Conservation (phyloP, 2,888 invertebrate genomes). For the Lissocephala sabroskyi region DNA sequence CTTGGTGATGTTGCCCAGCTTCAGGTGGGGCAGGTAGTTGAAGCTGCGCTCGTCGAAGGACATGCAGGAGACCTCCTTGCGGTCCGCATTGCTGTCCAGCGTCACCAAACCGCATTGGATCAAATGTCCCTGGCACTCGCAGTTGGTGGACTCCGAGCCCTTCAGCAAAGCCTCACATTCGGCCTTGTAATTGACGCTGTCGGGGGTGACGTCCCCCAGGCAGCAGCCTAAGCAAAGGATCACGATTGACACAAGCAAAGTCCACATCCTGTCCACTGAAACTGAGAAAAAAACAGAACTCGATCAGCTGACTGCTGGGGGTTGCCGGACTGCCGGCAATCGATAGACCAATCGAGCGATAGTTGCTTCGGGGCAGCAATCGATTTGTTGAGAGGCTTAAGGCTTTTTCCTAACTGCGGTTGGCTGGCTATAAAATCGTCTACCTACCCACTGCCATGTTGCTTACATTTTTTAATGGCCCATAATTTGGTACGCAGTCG, state of each 20-base stretch:
- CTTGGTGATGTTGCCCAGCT: constrained; percentile 31
- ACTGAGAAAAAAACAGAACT: too few relatives aligned
- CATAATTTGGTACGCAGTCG: constrained; percentile 33
- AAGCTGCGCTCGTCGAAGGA: constrained; percentile 46
- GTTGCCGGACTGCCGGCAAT: too few relatives aligned
- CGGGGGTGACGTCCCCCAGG: constrained; percentile 3
- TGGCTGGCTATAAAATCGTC: too few relatives aligned
- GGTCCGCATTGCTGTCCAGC: constrained; percentile 29
- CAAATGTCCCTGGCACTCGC: constrained; percentile 45
- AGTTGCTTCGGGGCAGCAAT: too few relatives aligned
- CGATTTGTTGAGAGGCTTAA: too few relatives aligned
- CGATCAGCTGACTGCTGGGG: not conserved
- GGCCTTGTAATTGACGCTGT: constrained; percentile 25
- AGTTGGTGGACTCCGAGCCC: constrained; percentile 26
- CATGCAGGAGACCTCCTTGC: constrained; percentile 38
- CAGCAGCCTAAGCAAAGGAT: constrained; percentile 5
- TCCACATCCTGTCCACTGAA: not conserved
- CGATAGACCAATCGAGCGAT: too few relatives aligned
- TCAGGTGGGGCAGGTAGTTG: constrained; percentile 39
- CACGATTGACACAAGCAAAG: not conserved
- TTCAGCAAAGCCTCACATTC: constrained; percentile 41
- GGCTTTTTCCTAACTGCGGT: constrained; percentile 12
- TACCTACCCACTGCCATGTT: constrained; percentile 6
- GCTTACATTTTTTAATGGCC: constrained; percentile 27
- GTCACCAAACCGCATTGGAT: constrained; percentile 48